Base-by-base conservation (phyloP, 2,888 invertebrate genomes). In the Rhynchonema sp. region DNA sequence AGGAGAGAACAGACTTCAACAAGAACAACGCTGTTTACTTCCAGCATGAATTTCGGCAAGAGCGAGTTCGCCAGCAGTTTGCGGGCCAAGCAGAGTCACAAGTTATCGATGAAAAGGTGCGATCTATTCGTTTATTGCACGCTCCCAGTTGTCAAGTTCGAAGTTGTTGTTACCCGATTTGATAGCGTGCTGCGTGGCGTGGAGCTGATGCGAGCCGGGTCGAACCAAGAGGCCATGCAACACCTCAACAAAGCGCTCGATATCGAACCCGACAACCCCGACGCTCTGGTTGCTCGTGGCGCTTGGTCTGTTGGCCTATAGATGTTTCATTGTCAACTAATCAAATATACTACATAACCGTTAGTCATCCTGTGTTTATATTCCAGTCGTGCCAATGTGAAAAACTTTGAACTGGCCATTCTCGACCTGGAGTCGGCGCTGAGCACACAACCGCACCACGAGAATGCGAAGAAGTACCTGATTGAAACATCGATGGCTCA, bases 351-450 rank as follows among this genome's bases (percentile, higher is more conserved):
- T 25, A 27, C 55, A 56, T 20, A 23, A 25, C 20, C 1, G 2
- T n/a, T 20, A 23, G 26, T 2, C n/a, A 28, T 22, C 3, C 1
- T 46, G 2, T 20, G 9, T 9, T 60, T 58, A n/a, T 23, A 13
- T 70, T 71, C 38, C 68, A 81, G 81, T 63, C 80, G 87, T 73
- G 92, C 92, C 20, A 92, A 92, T 74, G 87, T 86, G 72, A 89
- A 89, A 64, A 88, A 85, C 68, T 91, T 88, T 75, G 84, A 86
- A 68, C 87, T 87, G 73, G 92, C 92, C 0, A 86, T 92, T 65
- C 86, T 87, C 68, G 92, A 94, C 74, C 90, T 94, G 75, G 89
- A 91, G 75, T 84, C 84, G 27, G 91, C 92, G 2, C 75, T 92
- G 49, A 84, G 86, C 73, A 74, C 87, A 54, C 88, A 92, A 76